phyloP scores from a whole-genome alignment of 2,797 vertebrate species.

The Propithecus deckenii region DNA sequence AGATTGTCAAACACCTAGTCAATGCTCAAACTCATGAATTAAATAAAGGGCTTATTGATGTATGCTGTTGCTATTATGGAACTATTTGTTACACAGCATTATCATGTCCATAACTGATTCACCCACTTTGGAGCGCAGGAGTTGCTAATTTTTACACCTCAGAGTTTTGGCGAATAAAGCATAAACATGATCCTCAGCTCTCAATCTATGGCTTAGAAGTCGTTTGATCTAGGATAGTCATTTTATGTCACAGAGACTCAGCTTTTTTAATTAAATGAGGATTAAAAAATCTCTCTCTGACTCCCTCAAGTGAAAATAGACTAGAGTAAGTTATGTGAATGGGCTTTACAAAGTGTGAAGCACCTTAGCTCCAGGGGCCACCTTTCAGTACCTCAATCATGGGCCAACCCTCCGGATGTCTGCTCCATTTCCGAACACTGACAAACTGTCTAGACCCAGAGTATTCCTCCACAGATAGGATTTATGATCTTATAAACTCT shows the following conservation, averaged over 20 bases:
- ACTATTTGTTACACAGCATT: background rate
- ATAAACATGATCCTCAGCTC: background rate
- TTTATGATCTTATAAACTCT: conserved; percentile 78
- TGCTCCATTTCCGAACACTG: background rate
- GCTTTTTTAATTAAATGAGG: background rate
- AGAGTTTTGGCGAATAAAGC: background rate
- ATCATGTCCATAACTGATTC: background rate
- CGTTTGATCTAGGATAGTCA: background rate
- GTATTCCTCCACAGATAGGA: conserved; percentile 59
- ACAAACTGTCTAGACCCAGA: conserved; percentile 8
- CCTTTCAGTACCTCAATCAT: rapidly evolving
- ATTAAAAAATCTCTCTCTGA: background rate
- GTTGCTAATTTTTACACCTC: background rate
- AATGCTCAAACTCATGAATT: background rate
- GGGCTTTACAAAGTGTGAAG: background rate
- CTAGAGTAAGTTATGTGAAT: background rate
- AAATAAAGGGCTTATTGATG: background rate
- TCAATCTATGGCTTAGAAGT: background rate
- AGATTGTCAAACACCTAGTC: background rate
- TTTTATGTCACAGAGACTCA: background rate
- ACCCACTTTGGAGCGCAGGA: background rate
- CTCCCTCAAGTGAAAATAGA: background rate
- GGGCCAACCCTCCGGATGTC: background rate
- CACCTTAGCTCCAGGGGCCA: background rate
- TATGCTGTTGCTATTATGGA: background rate